Evolutionary conservation across 2,888 invertebrate genomes (phyloP).

Genomic region (Ptilodon capucinus): DNA sequence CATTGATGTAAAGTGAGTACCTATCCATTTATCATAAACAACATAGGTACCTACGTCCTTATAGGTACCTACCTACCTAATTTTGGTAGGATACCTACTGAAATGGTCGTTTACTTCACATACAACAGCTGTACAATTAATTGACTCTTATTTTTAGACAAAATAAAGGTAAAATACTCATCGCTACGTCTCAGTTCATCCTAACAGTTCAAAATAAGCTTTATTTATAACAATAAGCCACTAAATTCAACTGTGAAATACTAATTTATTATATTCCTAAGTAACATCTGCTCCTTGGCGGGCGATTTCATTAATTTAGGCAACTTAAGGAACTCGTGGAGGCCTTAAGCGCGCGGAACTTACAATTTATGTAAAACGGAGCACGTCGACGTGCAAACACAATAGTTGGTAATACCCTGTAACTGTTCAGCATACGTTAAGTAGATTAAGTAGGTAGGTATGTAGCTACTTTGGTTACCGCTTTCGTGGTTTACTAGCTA

Average conservation of each 20-base stretch:
- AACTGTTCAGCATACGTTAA: constrained; percentile 53
- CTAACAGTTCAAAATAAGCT: background rate
- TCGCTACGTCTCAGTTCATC: constrained; percentile 6
- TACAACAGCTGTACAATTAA: too few relatives aligned
- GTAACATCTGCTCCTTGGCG: constrained; percentile 27
- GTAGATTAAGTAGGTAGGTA: constrained; percentile 65
- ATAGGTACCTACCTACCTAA: too few relatives aligned
- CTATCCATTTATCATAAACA: too few relatives aligned
- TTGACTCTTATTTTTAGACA: too few relatives aligned
- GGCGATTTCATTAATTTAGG: constrained; percentile 42
- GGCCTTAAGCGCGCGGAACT: constrained; percentile 33
- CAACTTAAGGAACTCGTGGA: constrained; percentile 38
- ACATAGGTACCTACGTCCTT: too few relatives aligned
- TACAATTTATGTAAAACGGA: constrained; percentile 74
- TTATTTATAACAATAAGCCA: constrained; percentile 7
- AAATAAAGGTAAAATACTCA: too few relatives aligned
- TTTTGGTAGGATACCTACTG: too few relatives aligned
- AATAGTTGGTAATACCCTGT: constrained; percentile 47
- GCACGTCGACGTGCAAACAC: constrained; percentile 62
- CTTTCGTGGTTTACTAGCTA: constrained; percentile 19
- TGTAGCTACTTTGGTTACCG: constrained; percentile 30
- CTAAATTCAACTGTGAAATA: constrained; percentile 17
- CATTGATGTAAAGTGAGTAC: too few relatives aligned
- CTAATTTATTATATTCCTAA: constrained; percentile 29
- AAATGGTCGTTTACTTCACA: too few relatives aligned